Evolutionary conservation across 2,797 vertebrate species (phyloP).

Genomic region (Clarias pachynema): DNA sequence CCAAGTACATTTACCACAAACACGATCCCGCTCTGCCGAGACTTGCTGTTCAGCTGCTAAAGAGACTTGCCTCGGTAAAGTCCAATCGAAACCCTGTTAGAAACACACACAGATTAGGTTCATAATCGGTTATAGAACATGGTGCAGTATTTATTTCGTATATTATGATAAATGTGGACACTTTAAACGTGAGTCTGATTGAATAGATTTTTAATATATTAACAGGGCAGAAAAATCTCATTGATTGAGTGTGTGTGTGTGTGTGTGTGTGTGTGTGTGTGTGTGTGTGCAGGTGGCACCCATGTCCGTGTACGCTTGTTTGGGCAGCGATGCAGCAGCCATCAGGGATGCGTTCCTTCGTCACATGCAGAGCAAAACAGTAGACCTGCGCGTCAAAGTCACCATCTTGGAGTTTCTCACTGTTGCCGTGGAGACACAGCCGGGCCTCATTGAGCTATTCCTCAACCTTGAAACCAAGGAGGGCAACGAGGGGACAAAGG

Average conservation of each 20-base stretch:
- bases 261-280: not conserved
- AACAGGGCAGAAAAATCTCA: not conserved
- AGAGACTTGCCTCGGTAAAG: slow-evolving; percentile 90
- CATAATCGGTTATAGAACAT: too few species aligned
- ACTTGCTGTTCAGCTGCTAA: slow-evolving; percentile 93
- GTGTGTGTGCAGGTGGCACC: slow-evolving; percentile 84
- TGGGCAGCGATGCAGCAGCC: slow-evolving; percentile 90
- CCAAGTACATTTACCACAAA: slow-evolving; percentile 98
- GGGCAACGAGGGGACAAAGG: slow-evolving; percentile 87
- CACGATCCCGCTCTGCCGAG: slow-evolving; percentile 93
- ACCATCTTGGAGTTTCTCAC: slow-evolving; percentile 98
- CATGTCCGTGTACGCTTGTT: slow-evolving; percentile 97
- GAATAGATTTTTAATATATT: not conserved
- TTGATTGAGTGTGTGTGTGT: not conserved
- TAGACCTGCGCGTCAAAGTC: slow-evolving; percentile 97
- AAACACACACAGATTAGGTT: not conserved
- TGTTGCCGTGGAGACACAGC: slow-evolving; percentile 95
- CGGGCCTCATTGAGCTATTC: slow-evolving; percentile 96
- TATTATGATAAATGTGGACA: not conserved
- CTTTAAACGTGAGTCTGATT: not conserved
- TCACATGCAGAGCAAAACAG: slow-evolving; percentile 90
- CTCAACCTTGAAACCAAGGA: slow-evolving; percentile 94
- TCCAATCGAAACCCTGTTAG: not conserved
- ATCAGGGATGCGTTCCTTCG: slow-evolving; percentile 95
- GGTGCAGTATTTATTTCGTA: not conserved